These are phyloP conservation scores for Pseudolycoriella hygida DNA, from an alignment of 2,888 invertebrate genomes.

Conservation along the genomic window DNA sequence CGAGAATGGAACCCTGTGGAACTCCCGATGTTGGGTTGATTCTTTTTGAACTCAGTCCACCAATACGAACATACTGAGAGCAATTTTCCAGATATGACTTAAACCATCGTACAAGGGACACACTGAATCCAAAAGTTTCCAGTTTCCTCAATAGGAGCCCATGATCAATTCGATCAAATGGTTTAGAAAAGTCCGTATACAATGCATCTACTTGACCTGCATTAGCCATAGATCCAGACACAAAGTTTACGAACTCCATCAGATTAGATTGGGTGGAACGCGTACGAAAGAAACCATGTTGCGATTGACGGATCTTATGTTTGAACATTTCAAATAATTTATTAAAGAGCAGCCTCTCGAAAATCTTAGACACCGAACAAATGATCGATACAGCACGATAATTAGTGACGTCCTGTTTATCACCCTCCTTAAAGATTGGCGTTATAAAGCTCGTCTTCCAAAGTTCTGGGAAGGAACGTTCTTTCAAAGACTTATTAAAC, in stretches of 20 bases:
- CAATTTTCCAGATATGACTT: background rate
- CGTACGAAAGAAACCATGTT: background rate
- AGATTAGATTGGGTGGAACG: slow-evolving; percentile 1
- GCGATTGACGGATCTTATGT: background rate
- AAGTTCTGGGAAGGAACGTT: background rate
- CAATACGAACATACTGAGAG: background rate
- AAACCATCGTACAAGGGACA: background rate
- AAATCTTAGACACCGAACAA: background rate
- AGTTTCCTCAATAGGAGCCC: background rate
- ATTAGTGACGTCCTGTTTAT: background rate
- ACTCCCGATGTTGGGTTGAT: slow-evolving; percentile 1
- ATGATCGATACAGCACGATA: background rate
- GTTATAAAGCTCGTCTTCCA: background rate
- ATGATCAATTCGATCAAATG: slow-evolving; percentile 1
- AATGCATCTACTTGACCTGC: background rate
- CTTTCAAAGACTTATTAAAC: background rate
- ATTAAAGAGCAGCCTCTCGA: background rate
- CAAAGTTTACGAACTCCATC: background rate
- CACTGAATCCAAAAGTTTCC: background rate
- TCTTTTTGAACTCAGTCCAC: background rate
- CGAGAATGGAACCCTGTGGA: slow-evolving; percentile 2
- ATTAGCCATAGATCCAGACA: background rate
- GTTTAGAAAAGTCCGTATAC: slow-evolving; percentile 2
- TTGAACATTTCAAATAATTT: background rate
- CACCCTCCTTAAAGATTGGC: slow-evolving; percentile 1